Evolutionary conservation across 2,797 vertebrate species (phyloP), one percentile per base, ranked within the genome.

Genomic region (Sylvilagus floridanus): DNA sequence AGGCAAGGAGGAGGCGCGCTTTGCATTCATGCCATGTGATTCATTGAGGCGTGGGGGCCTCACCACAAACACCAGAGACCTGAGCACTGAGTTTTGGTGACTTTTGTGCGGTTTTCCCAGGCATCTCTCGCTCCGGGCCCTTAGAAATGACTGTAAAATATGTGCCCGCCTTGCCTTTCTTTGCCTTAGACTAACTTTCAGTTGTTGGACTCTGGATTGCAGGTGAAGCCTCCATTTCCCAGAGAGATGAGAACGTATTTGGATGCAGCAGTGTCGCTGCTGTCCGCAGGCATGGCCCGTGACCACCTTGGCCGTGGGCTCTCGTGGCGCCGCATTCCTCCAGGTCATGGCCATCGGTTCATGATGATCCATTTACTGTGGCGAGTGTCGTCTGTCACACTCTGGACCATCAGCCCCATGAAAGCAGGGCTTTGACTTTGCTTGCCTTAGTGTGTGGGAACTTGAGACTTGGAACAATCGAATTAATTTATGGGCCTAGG

Each of bases 391-490:
- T 66, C 57, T 47, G 19, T 65, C 84, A 73, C 19, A 30, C 21
- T 47, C n/a, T 14, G 4, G 22, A 35, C 42, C 19, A 2, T 4
- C 62, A 84, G 42, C 68, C 10, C 42, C 37, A 6, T 2, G 28
- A 30, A 77, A 63, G 37, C 7, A 13, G 62, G n/a, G 35, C 47
- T 13, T 0, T 0, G 42, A 4, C 83, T 82, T 35, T 57, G 65
- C 32, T 85, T 32, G 60, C 8, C 35, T 21, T 3, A 0, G 30
- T 32, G 37, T 85, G 26, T 66, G 57, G 21, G 32, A 75, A 30
- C 52, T 42, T 21, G 47, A 77, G 77, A 47, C 72, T 81, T 93
- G 30, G 75, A 57, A 30, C 68, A 71, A n/a, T 76, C 75, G 68
- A 42, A 71, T 69, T 68, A 66, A 75, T 62, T n/a, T 73, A 21